phyloP scores from a whole-genome alignment of 1,140 invertebrate genomes.

The Mactra quadrangularis region DNA sequence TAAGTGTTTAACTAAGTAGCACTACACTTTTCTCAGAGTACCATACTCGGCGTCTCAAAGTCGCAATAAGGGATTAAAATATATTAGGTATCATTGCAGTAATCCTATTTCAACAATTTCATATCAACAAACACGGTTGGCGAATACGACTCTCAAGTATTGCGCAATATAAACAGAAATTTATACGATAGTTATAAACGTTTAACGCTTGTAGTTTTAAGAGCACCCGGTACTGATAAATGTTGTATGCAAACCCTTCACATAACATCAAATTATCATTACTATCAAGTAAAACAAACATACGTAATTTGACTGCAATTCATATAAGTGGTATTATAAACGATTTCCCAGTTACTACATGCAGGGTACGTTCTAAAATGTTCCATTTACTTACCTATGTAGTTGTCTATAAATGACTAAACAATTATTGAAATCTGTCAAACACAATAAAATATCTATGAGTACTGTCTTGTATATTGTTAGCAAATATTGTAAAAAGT shows the following conservation, averaged over 20 bases:
- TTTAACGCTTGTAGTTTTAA: slow-evolving; percentile 9
- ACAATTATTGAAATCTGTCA: too few relatives aligned
- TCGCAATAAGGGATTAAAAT: slow-evolving; percentile 43
- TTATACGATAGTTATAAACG: slow-evolving; percentile 42
- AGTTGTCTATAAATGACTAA: too few relatives aligned
- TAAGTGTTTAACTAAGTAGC: slow-evolving; percentile 54
- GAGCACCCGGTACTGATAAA: slow-evolving; percentile 42
- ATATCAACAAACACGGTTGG: slow-evolving; percentile 35
- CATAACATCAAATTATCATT: slow-evolving; percentile 27
- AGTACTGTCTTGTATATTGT: too few relatives aligned
- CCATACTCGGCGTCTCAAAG: slow-evolving; percentile 27
- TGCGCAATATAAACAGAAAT: slow-evolving; percentile 54
- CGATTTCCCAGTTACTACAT: too few relatives aligned
- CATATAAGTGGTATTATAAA: too few relatives aligned
- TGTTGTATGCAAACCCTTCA: neutral
- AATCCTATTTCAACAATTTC: slow-evolving; percentile 38
- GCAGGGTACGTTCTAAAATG: too few relatives aligned
- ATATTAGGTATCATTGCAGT: slow-evolving; percentile 35
- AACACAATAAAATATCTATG: too few relatives aligned
- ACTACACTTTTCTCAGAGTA: slow-evolving; percentile 17
- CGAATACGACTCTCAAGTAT: slow-evolving; percentile 20
- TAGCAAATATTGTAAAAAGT: too few relatives aligned
- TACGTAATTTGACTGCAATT: too few relatives aligned
- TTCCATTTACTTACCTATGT: too few relatives aligned
- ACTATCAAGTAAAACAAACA: neutral